Conservation (phyloP, 1,140 invertebrate genomes). For the Drosophila jambulina region DNA sequence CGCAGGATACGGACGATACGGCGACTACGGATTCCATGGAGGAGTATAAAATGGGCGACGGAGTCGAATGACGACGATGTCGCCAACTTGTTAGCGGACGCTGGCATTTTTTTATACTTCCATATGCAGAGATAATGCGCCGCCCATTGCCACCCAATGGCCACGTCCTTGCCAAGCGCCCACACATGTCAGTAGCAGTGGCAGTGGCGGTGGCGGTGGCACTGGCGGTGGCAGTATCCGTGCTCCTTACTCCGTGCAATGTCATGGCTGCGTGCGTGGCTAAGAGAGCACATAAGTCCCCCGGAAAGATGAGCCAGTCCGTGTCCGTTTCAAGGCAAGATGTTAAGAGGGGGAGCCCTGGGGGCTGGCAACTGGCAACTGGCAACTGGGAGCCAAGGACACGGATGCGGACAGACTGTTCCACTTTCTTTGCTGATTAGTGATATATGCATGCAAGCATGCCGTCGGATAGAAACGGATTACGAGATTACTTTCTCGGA, state of each 20-base stretch:
- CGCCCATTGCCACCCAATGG: conserved; percentile 42
- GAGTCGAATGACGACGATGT: conserved; percentile 43
- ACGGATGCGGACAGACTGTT: conserved; percentile 26
- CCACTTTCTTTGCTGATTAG: conserved; percentile 46
- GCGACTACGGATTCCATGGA: background rate
- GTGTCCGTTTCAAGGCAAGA: conserved; percentile 25
- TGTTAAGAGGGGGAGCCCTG: conserved; percentile 11
- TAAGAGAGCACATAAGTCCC: conserved; percentile 64
- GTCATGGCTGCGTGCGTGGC: conserved; percentile 68
- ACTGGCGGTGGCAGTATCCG: conserved; percentile 9
- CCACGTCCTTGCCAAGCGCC: conserved; percentile 49
- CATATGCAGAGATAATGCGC: conserved; percentile 70
- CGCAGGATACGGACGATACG: background rate
- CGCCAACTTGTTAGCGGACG: conserved; percentile 75
- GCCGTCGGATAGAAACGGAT: conserved; percentile 17
- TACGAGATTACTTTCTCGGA: conserved; percentile 10
- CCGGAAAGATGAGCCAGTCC: conserved; percentile 55
- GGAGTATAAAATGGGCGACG: conserved; percentile 12
- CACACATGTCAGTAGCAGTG: conserved; percentile 42
- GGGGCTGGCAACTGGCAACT: background rate
- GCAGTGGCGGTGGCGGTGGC: background rate
- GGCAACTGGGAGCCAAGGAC: conserved; percentile 24
- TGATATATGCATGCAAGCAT: conserved; percentile 33
- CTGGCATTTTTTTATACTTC: conserved; percentile 56
- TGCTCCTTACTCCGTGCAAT: conserved; percentile 41